Conservation (phyloP, 2,797 vertebrate genomes). For the Galagoides demidoff region DNA sequence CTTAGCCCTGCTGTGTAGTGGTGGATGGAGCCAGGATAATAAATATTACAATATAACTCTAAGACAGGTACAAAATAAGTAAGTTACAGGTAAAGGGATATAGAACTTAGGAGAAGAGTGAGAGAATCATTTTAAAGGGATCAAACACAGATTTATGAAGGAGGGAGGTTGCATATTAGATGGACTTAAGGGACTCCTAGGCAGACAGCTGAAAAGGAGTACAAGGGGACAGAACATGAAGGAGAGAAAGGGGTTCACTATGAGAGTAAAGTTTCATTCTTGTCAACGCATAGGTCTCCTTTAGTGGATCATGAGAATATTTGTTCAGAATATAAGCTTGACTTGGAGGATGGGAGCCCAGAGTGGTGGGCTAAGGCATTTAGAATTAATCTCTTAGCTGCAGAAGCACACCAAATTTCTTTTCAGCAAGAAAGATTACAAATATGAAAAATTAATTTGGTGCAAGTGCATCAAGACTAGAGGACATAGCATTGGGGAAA, state of each 20-base stretch:
- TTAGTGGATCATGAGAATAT: neutral
- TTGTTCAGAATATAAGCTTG: neutral
- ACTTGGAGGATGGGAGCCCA: neutral
- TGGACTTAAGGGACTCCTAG: neutral
- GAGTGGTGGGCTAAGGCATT: neutral
- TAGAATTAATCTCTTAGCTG: neutral
- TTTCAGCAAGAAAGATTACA: constrained; percentile 49
- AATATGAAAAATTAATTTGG: constrained; percentile 45
- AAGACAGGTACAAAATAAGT: neutral
- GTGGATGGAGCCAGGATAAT: neutral
- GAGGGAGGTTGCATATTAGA: neutral
- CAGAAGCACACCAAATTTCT: neutral
- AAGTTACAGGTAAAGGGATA: neutral
- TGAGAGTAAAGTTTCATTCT: neutral
- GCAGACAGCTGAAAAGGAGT: neutral
- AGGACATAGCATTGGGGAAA: neutral
- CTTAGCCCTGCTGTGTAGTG: neutral
- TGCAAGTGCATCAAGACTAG: constrained; percentile 24
- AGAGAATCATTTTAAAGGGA: neutral
- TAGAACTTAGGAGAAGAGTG: neutral
- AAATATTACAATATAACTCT: neutral
- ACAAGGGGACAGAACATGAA: neutral
- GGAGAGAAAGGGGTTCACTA: neutral
- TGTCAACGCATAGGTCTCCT: neutral
- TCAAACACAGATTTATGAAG: neutral